These are phyloP conservation scores for Megalops atlanticus DNA, from an alignment of 2,113 vertebrate species.

Conservation along the genomic window DNA sequence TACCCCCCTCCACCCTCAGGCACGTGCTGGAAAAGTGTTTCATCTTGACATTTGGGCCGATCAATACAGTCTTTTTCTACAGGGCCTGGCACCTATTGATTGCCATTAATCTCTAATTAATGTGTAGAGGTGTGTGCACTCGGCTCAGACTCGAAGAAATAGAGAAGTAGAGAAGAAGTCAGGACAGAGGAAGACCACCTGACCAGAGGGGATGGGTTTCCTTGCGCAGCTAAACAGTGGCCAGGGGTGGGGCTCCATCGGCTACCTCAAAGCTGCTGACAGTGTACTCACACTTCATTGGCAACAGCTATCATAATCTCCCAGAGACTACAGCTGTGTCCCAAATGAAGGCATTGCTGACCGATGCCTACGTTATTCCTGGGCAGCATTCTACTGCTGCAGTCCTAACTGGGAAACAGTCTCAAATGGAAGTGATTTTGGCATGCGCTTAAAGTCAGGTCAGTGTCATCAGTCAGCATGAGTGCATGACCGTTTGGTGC, in stretches of 20 bases:
- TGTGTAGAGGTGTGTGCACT: neutral
- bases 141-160: neutral
- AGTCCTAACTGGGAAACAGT: no score
- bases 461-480: no score
- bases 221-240: neutral
- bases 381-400: no score
- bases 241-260: neutral
- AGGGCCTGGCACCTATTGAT: conserved; percentile 18
- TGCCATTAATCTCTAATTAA: conserved; percentile 26
- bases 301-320: no score
- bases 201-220: neutral
- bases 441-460: no score
- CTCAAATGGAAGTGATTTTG: no score
- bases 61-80: neutral
- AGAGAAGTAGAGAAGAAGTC: neutral
- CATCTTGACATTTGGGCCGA: conserved; percentile 23
- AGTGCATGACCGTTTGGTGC: no score
- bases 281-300: neutral
- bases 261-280: neutral
- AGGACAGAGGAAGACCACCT: neutral
- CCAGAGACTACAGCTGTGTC: neutral
- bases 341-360: no score
- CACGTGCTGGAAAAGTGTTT: conserved; percentile 3
- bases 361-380: no score
- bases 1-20: neutral